phyloP scores from a whole-genome alignment of 1,140 invertebrate species.

The Drosophila sechellia region DNA sequence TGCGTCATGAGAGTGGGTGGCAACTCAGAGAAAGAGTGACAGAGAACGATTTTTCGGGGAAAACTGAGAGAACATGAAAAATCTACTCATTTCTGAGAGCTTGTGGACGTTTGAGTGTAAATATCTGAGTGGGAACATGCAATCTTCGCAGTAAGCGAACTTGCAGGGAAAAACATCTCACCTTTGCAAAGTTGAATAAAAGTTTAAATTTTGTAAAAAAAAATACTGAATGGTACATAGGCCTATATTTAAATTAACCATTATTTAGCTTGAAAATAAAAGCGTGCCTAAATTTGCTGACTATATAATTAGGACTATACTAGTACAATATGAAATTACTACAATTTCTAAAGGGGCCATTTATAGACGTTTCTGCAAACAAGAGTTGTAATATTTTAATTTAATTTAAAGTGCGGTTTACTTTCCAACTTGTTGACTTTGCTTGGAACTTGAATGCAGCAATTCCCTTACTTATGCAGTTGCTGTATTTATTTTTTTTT shows the following conservation, averaged over 20 bases:
- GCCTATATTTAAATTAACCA: too few species aligned
- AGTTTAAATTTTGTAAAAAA: not conserved
- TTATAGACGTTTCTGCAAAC: too few species aligned
- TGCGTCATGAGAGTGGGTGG: slow-evolving; percentile 43
- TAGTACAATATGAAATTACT: too few species aligned
- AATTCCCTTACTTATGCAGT: slow-evolving; percentile 26
- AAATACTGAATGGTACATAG: too few species aligned
- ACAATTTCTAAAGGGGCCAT: too few species aligned
- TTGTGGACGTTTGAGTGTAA: slow-evolving; percentile 20
- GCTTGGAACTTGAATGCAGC: not conserved
- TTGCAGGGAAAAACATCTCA: not conserved
- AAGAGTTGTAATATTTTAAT: too few species aligned
- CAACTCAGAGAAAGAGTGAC: not conserved
- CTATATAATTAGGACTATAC: too few species aligned
- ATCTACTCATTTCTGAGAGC: slow-evolving; percentile 1
- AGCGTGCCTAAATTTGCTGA: too few species aligned
- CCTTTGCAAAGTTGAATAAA: not conserved
- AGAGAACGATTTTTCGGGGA: not conserved
- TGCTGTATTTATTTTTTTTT: slow-evolving; percentile 23
- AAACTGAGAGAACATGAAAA: slow-evolving; percentile 2
- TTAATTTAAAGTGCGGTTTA: not conserved
- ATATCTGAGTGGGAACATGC: slow-evolving; percentile 17
- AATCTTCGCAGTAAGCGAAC: not conserved
- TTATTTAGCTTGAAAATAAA: too few species aligned
- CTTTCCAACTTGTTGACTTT: not conserved